Evolutionary conservation across 2,113 vertebrate species (phyloP).

Genomic region (Ornithorhynchus anatinus): DNA sequence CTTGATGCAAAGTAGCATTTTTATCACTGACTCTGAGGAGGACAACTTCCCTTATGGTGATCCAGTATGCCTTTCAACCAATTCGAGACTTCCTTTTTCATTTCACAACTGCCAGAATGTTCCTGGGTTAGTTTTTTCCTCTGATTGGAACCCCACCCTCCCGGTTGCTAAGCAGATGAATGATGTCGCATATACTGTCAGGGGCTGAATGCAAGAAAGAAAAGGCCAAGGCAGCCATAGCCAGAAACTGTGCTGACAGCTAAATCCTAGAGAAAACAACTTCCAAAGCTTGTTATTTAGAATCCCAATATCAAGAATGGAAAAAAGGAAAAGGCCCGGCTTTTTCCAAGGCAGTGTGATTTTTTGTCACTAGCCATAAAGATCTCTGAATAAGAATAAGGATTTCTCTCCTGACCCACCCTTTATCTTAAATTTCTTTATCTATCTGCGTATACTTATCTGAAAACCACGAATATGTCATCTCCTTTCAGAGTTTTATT

Average conservation of each 20-base stretch:
- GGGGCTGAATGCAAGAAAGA: constrained; percentile 19
- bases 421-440: background rate
- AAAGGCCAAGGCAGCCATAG: constrained; percentile 10
- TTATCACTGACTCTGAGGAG: background rate
- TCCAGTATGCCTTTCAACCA: background rate
- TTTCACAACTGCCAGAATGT: constrained; percentile 4
- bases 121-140: constrained; percentile 25
- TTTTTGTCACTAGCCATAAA: background rate
- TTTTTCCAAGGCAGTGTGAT: background rate
- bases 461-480: background rate
- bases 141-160: constrained; percentile 60
- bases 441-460: background rate
- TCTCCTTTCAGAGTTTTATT: background rate
- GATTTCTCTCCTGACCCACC: background rate
- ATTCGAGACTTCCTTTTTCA: constrained; percentile 15
- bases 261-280: constrained; percentile 26
- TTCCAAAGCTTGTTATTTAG: constrained; percentile 11
- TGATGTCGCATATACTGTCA: constrained; percentile 49
- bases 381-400: background rate
- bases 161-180: constrained; percentile 60
- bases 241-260: constrained; percentile 27
- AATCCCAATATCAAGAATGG: constrained; percentile 5
- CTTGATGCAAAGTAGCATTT: background rate
- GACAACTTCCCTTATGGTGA: background rate
- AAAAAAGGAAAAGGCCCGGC: background rate